These are phyloP conservation scores for Poecilus cupreus DNA, from an alignment of 2,888 invertebrate species.

Conservation along the genomic window DNA sequence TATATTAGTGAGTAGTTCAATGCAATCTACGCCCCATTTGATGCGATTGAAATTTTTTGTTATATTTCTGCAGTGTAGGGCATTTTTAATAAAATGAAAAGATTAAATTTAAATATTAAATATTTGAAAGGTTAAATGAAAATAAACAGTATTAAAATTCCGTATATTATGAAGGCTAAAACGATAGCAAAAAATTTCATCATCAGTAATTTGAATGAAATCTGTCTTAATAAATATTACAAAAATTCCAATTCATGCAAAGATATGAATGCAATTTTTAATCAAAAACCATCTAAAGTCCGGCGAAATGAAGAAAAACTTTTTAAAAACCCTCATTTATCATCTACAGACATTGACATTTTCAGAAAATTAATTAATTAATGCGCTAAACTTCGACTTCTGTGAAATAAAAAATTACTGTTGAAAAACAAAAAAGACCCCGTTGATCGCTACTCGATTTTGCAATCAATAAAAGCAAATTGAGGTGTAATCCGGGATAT, in stretches of 20 bases:
- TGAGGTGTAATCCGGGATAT: slow-evolving; percentile 12
- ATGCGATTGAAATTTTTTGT: no score
- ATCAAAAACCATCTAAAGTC: slow-evolving; percentile 11
- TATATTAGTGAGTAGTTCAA: no score
- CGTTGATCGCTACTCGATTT: slow-evolving; percentile 15
- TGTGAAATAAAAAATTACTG: slow-evolving; percentile 37
- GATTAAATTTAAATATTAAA: no score
- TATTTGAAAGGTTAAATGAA: no score
- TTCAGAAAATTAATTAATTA: slow-evolving; percentile 49
- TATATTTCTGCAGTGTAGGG: no score
- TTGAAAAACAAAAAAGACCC: background rate
- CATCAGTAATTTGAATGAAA: slow-evolving; percentile 9
- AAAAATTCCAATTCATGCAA: slow-evolving; percentile 9
- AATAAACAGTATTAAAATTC: no score
- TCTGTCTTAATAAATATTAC: slow-evolving; percentile 5
- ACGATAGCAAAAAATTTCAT: no score
- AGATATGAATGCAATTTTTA: slow-evolving; percentile 33
- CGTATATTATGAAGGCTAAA: no score
- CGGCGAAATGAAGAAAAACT: slow-evolving; percentile 13
- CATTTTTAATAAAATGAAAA: no score
- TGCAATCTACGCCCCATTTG: no score
- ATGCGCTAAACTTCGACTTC: slow-evolving; percentile 30
- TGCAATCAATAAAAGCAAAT: slow-evolving; percentile 36
- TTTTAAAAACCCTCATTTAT: slow-evolving; percentile 40
- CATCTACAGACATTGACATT: slow-evolving; percentile 48